A percentile compares a stretch with the other conserved stretches of the same genome.
These are phyloP conservation scores for Trididemnum miniatum DNA, from an alignment of 23 tunicate species.

Conservation along the genomic window DNA sequence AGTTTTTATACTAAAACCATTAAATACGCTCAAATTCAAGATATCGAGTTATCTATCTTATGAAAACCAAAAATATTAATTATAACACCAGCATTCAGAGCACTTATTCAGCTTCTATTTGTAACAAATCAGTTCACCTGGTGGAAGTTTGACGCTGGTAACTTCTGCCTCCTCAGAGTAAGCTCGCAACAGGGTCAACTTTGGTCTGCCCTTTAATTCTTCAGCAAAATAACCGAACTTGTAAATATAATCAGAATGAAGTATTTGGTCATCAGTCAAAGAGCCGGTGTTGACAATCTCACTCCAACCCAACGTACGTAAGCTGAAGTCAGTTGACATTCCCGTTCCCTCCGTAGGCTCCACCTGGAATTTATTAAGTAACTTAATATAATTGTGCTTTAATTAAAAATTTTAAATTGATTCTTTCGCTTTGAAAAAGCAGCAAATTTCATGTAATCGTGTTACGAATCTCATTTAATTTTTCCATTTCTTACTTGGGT, in stretches of 20 bases:
- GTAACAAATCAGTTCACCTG: too few relatives aligned
- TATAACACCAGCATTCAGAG: too few relatives aligned
- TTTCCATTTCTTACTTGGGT: too few relatives aligned
- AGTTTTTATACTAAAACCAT: too few relatives aligned
- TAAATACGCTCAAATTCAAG: too few relatives aligned
- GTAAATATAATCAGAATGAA: neutral
- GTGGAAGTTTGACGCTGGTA: neutral
- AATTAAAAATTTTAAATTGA: too few relatives aligned
- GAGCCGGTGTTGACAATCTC: neutral
- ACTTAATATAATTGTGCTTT: too few relatives aligned
- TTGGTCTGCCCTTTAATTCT: neutral
- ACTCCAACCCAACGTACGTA: conserved; percentile 35
- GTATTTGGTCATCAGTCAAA: neutral
- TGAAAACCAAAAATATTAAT: too few relatives aligned
- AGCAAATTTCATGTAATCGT: neutral
- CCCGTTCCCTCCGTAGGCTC: conserved; percentile 36
- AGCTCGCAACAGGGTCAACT: neutral
- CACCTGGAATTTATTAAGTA: conserved; percentile 9
- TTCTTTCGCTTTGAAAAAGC: too few relatives aligned
- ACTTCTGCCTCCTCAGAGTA: neutral
- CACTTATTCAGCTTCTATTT: too few relatives aligned
- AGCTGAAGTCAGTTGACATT: conserved; percentile 30
- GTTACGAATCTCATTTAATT: too few relatives aligned
- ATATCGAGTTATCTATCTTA: too few relatives aligned
- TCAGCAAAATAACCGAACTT: conserved; percentile 2